Percentiles rank a stretch among this genome's conserved stretches.
These are phyloP conservation scores for Nemapogon koenigi DNA, from an alignment of 2,888 invertebrate genomes.

Conservation along the genomic window DNA sequence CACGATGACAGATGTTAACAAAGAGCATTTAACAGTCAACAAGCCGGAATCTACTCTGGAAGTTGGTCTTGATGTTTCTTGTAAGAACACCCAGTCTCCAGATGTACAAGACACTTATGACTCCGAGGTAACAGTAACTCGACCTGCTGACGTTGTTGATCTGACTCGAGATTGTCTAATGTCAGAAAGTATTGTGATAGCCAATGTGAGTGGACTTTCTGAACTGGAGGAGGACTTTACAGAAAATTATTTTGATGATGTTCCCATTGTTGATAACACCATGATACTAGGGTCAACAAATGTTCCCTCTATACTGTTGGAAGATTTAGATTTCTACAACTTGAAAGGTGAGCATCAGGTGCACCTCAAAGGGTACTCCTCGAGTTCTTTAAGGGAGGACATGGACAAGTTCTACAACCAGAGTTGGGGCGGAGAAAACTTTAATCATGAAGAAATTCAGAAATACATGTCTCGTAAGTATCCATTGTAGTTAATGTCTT, in stretches of 20 bases:
- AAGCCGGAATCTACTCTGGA: background rate
- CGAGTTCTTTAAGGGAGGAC: slow-evolving; percentile 48
- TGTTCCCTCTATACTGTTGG: slow-evolving; percentile 46
- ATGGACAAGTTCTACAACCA: slow-evolving; percentile 71
- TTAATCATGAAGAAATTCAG: slow-evolving; percentile 62
- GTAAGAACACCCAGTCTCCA: no score
- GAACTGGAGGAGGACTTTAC: slow-evolving; percentile 18
- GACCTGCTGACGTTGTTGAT: no score
- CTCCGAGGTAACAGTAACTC: no score
- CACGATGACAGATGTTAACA: slow-evolving; percentile 14
- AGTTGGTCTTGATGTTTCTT: background rate
- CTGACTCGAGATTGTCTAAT: no score
- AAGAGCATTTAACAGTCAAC: background rate
- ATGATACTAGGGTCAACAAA: slow-evolving; percentile 46
- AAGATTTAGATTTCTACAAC: slow-evolving; percentile 52
- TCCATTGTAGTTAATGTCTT: no score
- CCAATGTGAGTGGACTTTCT: slow-evolving; percentile 43
- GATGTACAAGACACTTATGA: no score
- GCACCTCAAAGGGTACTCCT: slow-evolving; percentile 40
- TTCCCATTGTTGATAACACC: slow-evolving; percentile 16
- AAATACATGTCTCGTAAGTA: slow-evolving; percentile 72
- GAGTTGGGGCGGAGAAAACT: slow-evolving; percentile 70
- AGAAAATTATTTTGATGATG: slow-evolving; percentile 12
- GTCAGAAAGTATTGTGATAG: slow-evolving; percentile 44
- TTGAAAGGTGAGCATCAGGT: slow-evolving; percentile 43